Evolutionary conservation across 2,113 vertebrate species (phyloP).

Genomic region (Sinocyclocheilus anshuiensis): DNA sequence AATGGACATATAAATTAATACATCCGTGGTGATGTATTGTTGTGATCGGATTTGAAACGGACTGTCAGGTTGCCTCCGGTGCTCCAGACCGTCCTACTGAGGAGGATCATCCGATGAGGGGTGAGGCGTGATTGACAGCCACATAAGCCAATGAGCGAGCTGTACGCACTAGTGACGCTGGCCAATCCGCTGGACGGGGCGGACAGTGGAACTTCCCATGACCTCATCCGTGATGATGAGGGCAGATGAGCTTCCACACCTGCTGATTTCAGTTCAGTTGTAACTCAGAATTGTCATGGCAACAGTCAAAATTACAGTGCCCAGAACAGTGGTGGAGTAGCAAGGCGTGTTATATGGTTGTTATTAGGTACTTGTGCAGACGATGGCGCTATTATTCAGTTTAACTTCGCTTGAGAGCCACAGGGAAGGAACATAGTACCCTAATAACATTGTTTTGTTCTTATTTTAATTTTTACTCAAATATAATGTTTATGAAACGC

Average conservation of each 20-base stretch:
- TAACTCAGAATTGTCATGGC: neutral
- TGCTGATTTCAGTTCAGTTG: constrained; percentile 43
- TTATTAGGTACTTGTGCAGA: constrained; percentile 12
- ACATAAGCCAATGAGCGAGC: constrained; percentile 36
- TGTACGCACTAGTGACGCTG: neutral
- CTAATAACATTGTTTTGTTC: neutral
- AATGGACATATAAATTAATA: neutral
- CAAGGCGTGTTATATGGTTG: neutral
- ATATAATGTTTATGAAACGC: neutral
- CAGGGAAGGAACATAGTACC: neutral
- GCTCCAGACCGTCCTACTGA: neutral
- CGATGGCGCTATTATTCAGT: neutral
- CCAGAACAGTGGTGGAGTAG: constrained; percentile 3
- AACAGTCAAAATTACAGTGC: neutral
- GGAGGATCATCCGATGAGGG: constrained; percentile 36
- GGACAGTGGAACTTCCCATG: constrained; percentile 42
- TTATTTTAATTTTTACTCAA: neutral
- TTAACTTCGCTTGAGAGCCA: too few species aligned
- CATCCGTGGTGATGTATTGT: neutral
- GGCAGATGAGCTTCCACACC: too few species aligned
- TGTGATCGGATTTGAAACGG: neutral
- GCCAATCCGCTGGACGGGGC: constrained; percentile 30
- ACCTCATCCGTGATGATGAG: constrained; percentile 22
- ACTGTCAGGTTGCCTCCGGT: neutral
- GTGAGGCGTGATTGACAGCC: constrained; percentile 12